These are phyloP conservation scores for Boloria selene DNA, from an alignment of 2,888 invertebrate species.

Conservation along the genomic window DNA sequence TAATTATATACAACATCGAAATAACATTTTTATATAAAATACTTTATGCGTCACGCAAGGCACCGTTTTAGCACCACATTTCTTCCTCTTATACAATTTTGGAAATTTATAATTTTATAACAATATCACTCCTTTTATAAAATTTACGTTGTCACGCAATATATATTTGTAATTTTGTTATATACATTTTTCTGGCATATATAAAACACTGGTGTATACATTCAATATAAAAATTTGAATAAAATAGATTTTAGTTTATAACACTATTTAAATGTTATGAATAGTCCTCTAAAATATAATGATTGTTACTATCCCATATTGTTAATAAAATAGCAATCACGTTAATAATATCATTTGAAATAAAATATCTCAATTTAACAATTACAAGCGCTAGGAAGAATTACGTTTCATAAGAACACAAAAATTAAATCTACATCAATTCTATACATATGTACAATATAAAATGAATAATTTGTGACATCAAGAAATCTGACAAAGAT, in stretches of 20 bases:
- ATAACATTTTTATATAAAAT: conserved; percentile 26
- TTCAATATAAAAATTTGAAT: background rate
- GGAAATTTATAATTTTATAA: conserved; percentile 6
- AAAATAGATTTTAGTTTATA: background rate
- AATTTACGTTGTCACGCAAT: conserved; percentile 1
- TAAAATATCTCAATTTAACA: conserved; percentile 2
- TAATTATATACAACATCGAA: conserved; percentile 32
- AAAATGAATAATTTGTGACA: conserved; percentile 14
- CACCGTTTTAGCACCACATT: conserved; percentile 39
- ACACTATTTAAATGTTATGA: background rate
- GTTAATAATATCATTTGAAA: background rate
- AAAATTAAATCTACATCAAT: background rate
- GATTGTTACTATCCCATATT: conserved; percentile 5
- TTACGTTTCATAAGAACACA: conserved; percentile 3
- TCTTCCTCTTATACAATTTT: conserved; percentile 25
- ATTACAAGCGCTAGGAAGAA: conserved; percentile 14
- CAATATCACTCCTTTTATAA: background rate
- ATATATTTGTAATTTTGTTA: conserved; percentile 10
- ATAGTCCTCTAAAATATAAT: conserved; percentile 2
- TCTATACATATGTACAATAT: conserved; percentile 15
- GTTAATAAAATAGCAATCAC: conserved; percentile 4
- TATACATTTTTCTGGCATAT: background rate
- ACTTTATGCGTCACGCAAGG: conserved; percentile 31
- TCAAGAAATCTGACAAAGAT: conserved; percentile 14
- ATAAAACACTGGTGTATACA: conserved; percentile 7